Conservation (phyloP, 1,140 invertebrate species). For the Ylistrum balloti region DNA sequence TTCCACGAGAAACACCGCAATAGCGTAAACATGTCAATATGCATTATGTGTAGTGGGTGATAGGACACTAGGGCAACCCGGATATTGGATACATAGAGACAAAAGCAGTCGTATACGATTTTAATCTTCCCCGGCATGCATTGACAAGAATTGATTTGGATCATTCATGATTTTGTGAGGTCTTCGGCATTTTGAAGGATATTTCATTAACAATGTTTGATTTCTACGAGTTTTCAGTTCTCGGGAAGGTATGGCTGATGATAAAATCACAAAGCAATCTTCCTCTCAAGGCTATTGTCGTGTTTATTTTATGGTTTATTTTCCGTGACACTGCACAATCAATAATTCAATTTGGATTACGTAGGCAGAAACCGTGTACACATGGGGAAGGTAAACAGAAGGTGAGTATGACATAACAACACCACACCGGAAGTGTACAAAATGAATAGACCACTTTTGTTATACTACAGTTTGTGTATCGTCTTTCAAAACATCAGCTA, state of each 20-base stretch:
- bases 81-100: not conserved
- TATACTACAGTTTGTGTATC: too few relatives aligned
- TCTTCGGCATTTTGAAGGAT: not conserved
- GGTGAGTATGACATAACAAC: not conserved
- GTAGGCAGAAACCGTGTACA: not conserved
- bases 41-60: not conserved
- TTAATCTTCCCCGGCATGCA: not conserved
- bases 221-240: constrained; percentile 28
- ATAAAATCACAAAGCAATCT: not conserved
- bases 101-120: not conserved
- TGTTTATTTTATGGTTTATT: not conserved
- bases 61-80: not conserved
- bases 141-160: not conserved
- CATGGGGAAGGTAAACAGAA: not conserved
- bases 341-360: not conserved
- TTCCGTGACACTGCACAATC: not conserved
- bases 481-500: too few relatives aligned
- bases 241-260: constrained; percentile 2
- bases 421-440: not conserved
- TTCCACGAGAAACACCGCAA: not conserved
- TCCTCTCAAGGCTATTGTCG: not conserved
- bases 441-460: too few relatives aligned
- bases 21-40: not conserved
- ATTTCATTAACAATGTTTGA: constrained; percentile 11
- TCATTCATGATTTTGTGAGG: not conserved